These are phyloP conservation scores for Clinocottus analis DNA, from an alignment of 2,113 vertebrate species.

Conservation along the genomic window DNA sequence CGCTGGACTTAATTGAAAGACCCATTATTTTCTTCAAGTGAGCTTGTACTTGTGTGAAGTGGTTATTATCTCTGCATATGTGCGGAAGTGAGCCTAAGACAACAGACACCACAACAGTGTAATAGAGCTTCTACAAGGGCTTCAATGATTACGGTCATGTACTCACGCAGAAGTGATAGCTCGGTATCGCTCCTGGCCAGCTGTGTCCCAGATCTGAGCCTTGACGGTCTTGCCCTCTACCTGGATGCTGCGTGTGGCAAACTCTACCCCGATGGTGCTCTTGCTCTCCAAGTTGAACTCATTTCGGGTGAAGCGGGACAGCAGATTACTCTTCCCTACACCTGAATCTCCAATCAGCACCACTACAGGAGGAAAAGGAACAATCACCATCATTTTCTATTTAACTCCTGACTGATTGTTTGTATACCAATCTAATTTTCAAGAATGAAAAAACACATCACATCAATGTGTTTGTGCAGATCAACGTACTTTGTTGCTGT, in stretches of 20 bases:
- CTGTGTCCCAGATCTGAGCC: conserved; percentile 92
- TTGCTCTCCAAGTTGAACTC: conserved; percentile 92
- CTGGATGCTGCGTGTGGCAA: conserved; percentile 89
- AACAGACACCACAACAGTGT: not conserved
- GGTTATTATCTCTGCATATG: not conserved
- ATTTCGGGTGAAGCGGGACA: conserved; percentile 90
- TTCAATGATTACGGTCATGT: not conserved
- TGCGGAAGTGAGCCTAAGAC: not conserved
- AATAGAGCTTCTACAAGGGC: not conserved
- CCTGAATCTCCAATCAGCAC: conserved; percentile 90
- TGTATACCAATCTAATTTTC: not conserved
- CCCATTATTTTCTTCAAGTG: not conserved
- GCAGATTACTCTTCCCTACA: conserved; percentile 90
- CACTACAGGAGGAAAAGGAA: conserved; percentile 70
- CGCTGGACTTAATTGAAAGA: not conserved
- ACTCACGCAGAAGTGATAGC: conserved; percentile 92
- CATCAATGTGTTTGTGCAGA: not conserved
- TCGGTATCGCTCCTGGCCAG: conserved; percentile 89
- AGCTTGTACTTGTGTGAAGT: not conserved
- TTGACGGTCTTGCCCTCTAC: conserved; percentile 89
- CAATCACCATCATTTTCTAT: not conserved
- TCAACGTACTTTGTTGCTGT: not conserved
- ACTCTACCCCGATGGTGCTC: conserved; percentile 91
- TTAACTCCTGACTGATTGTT: not conserved
- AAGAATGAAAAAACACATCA: not conserved